Conservation (phyloP, 2,113 vertebrate genomes). For the Xenotilapia caudafasciata region DNA sequence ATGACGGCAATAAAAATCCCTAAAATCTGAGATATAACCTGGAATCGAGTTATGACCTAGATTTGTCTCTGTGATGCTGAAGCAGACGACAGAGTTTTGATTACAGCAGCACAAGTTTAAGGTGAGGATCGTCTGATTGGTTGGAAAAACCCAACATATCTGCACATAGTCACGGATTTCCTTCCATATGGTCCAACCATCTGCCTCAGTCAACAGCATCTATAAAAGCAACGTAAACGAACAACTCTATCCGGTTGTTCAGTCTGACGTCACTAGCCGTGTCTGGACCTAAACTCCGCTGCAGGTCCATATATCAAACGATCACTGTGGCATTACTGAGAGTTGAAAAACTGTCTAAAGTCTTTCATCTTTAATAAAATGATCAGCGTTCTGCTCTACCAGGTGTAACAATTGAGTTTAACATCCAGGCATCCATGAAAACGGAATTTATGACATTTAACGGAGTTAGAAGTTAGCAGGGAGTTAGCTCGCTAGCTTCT, state of each 20-base stretch:
- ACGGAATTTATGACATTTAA: too few species aligned
- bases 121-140: neutral
- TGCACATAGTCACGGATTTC: slow-evolving; percentile 57
- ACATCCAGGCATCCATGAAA: too few species aligned
- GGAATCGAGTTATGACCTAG: neutral
- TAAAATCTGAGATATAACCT: neutral
- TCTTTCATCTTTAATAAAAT: too few species aligned
- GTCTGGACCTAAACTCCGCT: too few species aligned
- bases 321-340: too few species aligned
- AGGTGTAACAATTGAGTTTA: too few species aligned
- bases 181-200: slow-evolving; percentile 72
- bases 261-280: too few species aligned
- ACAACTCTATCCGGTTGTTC: neutral
- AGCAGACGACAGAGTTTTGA: neutral
- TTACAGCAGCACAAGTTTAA: neutral
- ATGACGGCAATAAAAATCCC: neutral
- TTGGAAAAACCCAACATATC: slow-evolving; percentile 35
- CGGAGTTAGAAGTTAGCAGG: too few species aligned
- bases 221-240: neutral
- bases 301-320: too few species aligned
- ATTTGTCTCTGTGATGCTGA: neutral
- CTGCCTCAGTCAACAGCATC: slow-evolving; percentile 50
- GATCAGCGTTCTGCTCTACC: too few species aligned
- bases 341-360: too few species aligned
- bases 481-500: too few species aligned